Evolutionary conservation across 2,797 vertebrate species (phyloP), one percentile per base, ranked within the genome.

Genomic region (Hybognathus amarus): DNA sequence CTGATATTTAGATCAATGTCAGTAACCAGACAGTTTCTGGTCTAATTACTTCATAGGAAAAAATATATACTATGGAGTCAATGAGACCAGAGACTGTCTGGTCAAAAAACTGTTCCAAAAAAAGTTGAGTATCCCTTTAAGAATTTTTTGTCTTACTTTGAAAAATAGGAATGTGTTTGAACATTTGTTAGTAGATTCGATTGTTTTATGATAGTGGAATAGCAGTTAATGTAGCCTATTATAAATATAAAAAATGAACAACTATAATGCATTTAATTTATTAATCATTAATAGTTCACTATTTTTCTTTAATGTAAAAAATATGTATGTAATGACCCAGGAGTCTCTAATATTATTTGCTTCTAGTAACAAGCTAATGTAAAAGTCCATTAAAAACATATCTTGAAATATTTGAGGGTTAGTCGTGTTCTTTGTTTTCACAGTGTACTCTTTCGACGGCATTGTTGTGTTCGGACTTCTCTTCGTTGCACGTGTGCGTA

Each of bases 401-500:
- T 20, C 36, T 8, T 5, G 0, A 45, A 17, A 24, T 30, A 24
- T 24, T 71, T 30, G 38, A 15, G 38, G 20, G 38, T 20, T 3
- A 47, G 40, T 27, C 1, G 2, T 50, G 74, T 45, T 24, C 0
- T 84, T 24, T 66, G 27, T 64, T 3, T 88, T 38, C 36, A 17
- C 85, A 99, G 97, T 97, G 77, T 99, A 98, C 91, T 98, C 97
- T 3, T 93, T 98, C 86, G 97, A 98, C 61, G 98, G 98, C 80
- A 97, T 99, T 88, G 91, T 99, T 88, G 97, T 97, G n/a, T 98
- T 99, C 54, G 96, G 97, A 45, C 93, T 99, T 89, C 95, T 99
- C 1, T 96, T 99, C 90, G 92, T 98, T 99, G 97, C 89, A 98
- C 97, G 20, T 99, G 97, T 90, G 97, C 97, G 0, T 98, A 99